A percentile compares a stretch with the other conserved stretches of the same genome.
Conservation (phyloP, 2,888 invertebrate genomes). For the Dolomedes plantarius region DNA sequence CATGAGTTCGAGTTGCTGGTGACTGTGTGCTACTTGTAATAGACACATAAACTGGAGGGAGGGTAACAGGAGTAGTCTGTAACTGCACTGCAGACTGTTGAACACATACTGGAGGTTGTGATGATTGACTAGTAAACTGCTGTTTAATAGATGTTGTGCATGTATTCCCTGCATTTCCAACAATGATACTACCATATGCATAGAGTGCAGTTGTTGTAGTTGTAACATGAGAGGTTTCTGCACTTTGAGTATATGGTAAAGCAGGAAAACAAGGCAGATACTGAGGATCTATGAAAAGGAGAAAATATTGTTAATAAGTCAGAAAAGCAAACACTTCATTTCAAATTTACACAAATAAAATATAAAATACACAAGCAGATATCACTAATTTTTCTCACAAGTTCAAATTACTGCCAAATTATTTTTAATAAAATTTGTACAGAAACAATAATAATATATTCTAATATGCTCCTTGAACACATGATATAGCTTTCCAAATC, state of each 20-base stretch:
- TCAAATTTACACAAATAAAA: neutral
- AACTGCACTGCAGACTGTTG: constrained; percentile 61
- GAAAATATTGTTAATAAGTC: neutral
- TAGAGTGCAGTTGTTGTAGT: constrained; percentile 52
- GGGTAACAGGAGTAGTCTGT: constrained; percentile 47
- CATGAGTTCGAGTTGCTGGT: constrained; percentile 65
- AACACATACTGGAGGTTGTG: constrained; percentile 58
- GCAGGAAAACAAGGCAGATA: constrained; percentile 61
- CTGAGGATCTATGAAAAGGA: constrained; percentile 48
- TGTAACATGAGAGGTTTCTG: constrained; percentile 38
- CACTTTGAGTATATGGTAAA: constrained; percentile 57
- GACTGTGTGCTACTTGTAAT: constrained; percentile 63
- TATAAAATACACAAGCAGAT: too few relatives aligned
- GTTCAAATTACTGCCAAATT: too few relatives aligned
- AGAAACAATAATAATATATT: too few relatives aligned
- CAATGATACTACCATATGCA: constrained; percentile 57
- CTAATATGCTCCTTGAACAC: too few relatives aligned
- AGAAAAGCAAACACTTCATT: neutral
- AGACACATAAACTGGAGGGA: constrained; percentile 70
- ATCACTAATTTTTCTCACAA: too few relatives aligned
- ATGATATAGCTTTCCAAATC: too few relatives aligned
- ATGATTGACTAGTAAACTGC: constrained; percentile 58
- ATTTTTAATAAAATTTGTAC: too few relatives aligned
- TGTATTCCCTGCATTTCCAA: constrained; percentile 48
- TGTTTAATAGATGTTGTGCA: constrained; percentile 35